Evolutionary conservation across 2,797 vertebrate genomes (phyloP), one percentile per base, ranked within the genome.

Genomic region (Sebastes glaucus): DNA sequence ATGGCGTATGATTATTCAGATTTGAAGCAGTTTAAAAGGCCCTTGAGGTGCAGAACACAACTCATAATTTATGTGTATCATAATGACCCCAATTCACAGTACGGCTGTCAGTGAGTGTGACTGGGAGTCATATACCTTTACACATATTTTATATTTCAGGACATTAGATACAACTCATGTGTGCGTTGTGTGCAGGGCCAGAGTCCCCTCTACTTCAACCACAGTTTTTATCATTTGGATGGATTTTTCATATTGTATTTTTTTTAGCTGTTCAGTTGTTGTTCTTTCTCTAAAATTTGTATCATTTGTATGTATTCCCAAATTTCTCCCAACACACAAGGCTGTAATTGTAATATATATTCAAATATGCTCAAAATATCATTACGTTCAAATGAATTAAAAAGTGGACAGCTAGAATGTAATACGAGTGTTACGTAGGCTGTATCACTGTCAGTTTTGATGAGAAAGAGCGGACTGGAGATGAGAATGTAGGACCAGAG

Each of bases 1-100:
- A 7, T 71, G 27, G 56, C 22, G 6, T 14, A 30, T 59, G 35
- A 83, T 81, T 76, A 77, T 75, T 84, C 65, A 78, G 71, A 71
- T 42, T 7, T 42, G 9, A 46, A 35, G 72, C 55, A 3, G 30
- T 25, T 84, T 61, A 46, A 30, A 30, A 20, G 38, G 30, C 33
- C 30, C 46, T 27, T 8, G 53, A 59, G 64, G 49, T 52, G 49
- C 49, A 52, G 72, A 90, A 49, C 62, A 81, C 55, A 7, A 35
- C 62, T 77, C 70, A 67, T 67, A n/a, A 78, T 80, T 70, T 59
- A 65, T 61, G 49, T 52, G 38, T 11, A 11, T 71, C 61, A 67
- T 52, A 81, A 75, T 25, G 61, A 68, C 5, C 32, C 33, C 13
- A 25, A 10, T 53, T 62, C 59, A 76, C 46, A 27, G 35, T 5